Evolutionary conservation across 2,888 invertebrate genomes (phyloP).

Genomic region (Phengaris alcon): DNA sequence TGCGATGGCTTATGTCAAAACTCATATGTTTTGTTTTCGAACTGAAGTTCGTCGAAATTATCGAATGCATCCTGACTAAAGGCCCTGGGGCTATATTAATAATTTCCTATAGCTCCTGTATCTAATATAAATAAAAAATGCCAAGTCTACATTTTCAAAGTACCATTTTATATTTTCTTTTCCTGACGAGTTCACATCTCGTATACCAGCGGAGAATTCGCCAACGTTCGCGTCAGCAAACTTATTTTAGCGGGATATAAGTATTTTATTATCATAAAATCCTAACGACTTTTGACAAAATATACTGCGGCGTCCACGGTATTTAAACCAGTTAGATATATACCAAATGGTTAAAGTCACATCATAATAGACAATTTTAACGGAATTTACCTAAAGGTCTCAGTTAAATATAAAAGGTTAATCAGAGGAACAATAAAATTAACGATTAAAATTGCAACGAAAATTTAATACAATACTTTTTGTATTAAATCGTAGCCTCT

Average conservation of each 20-base stretch:
- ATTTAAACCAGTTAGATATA: too few relatives aligned
- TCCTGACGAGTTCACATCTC: conserved; percentile 16
- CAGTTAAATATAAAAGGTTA: background rate
- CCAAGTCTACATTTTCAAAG: background rate
- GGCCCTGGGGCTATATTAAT: too few relatives aligned
- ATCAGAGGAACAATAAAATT: background rate
- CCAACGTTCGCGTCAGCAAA: conserved; percentile 6
- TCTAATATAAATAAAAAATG: background rate
- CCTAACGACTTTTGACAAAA: background rate
- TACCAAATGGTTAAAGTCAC: too few relatives aligned
- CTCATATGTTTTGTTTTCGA: too few relatives aligned
- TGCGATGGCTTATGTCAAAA: too few relatives aligned
- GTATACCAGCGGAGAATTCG: background rate
- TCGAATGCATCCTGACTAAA: too few relatives aligned
- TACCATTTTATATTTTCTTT: conserved; percentile 2
- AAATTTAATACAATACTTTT: background rate
- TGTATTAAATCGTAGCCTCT: background rate
- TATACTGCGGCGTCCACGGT: too few relatives aligned
- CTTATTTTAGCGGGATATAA: conserved; percentile 14
- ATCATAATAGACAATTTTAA: too few relatives aligned
- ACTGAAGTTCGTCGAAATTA: too few relatives aligned
- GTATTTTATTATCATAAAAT: background rate
- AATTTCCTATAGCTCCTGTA: too few relatives aligned
- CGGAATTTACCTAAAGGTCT: too few relatives aligned
- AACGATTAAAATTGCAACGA: background rate